Percentiles rank a stretch among this genome's conserved stretches.
Conservation (phyloP, 2,797 vertebrate species). For the Morus bassanus region DNA sequence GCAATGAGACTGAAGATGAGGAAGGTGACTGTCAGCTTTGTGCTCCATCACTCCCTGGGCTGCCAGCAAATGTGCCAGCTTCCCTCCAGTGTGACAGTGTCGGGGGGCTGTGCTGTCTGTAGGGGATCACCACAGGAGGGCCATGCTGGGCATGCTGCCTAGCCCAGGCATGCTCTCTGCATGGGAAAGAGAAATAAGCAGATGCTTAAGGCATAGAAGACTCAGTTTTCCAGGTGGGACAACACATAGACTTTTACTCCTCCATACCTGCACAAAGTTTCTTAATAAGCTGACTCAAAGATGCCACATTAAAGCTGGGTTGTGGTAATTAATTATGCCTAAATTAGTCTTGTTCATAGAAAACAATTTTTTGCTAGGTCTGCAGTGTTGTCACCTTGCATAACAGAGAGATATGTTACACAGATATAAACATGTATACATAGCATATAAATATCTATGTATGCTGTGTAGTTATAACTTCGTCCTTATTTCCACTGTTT, state of each 20-base stretch:
- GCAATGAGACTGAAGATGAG: accelerated
- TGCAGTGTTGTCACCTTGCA: background rate
- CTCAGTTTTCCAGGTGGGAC: background rate
- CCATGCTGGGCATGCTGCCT: accelerated
- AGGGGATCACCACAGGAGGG: background rate
- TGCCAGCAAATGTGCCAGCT: background rate
- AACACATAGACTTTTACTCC: background rate
- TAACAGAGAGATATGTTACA: background rate
- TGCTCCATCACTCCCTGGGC: background rate
- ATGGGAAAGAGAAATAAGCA: background rate
- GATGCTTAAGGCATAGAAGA: background rate
- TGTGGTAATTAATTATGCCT: background rate
- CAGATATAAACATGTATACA: accelerated
- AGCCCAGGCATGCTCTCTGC: background rate
- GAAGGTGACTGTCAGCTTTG: background rate
- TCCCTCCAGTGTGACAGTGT: accelerated
- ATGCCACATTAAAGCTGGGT: background rate
- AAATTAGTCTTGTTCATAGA: background rate
- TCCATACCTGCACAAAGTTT: accelerated
- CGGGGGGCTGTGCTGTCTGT: background rate
- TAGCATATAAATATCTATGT: background rate
- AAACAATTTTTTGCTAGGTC: background rate
- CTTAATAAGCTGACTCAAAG: background rate
- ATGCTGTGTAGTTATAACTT: background rate
- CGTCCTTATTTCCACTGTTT: background rate